Evolutionary conservation across 2,113 vertebrate species (phyloP).

Genomic region (Melanerpes formicivorus): DNA sequence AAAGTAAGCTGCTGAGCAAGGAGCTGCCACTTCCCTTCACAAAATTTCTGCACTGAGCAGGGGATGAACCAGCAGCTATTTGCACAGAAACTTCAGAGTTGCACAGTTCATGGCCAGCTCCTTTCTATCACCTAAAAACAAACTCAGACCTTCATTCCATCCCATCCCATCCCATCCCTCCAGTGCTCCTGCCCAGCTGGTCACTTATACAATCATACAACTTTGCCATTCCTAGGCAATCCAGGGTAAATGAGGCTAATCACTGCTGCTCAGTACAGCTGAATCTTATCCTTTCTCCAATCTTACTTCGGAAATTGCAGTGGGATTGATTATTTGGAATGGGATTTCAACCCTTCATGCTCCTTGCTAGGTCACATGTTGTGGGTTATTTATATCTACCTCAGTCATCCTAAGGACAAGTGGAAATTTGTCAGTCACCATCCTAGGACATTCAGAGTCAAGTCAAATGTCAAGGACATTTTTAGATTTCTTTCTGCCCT

Average conservation of each 20-base stretch:
- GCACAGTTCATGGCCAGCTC: neutral
- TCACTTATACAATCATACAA: neutral
- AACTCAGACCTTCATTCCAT: neutral
- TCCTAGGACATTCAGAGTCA: neutral
- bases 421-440: conserved; percentile 47
- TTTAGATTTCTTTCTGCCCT: neutral
- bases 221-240: neutral
- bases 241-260: conserved; percentile 30
- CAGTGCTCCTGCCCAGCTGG: neutral
- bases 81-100: neutral
- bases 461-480: neutral
- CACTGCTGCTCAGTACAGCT: conserved; percentile 33
- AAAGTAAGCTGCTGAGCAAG: neutral
- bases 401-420: conserved; percentile 56
- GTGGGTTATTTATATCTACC: conserved; percentile 58
- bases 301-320: conserved; percentile 52
- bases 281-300: conserved; percentile 47
- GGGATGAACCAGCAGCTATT: neutral
- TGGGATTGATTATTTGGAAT: conserved; percentile 67
- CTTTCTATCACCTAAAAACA: neutral
- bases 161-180: neutral
- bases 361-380: conserved; percentile 32
- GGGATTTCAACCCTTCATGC: conserved; percentile 59
- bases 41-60: neutral
- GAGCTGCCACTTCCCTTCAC: neutral